Conservation (phyloP, 2,888 invertebrate genomes). For the Adineta ricciae region DNA sequence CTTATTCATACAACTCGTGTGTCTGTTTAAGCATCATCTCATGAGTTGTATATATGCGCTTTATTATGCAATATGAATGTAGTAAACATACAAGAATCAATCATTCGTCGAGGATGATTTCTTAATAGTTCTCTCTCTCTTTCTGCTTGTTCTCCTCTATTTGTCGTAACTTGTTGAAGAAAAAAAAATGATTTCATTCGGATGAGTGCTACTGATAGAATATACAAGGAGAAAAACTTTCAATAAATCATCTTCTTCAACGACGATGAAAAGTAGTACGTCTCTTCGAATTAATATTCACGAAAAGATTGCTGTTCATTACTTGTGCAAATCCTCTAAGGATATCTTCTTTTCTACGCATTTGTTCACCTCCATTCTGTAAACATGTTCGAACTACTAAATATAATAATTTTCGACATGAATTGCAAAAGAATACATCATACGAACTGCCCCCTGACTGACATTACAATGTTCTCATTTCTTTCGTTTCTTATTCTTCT, state of each 20-base stretch:
- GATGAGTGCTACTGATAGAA: background rate
- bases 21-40: conserved; percentile 2
- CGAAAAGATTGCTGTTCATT: background rate
- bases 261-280: background rate
- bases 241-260: background rate
- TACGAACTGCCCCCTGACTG: background rate
- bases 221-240: background rate
- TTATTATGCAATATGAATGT: background rate
- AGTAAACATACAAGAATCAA: background rate
- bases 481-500: background rate
- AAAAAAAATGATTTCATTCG: background rate
- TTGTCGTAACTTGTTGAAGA: background rate
- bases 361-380: background rate
- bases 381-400: background rate
- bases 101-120: background rate
- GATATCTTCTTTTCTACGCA: background rate
- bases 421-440: background rate
- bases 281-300: background rate
- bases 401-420: background rate
- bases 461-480: background rate
- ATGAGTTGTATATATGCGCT: background rate
- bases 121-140: background rate
- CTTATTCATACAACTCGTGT: background rate
- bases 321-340: background rate
- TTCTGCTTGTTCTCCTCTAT: background rate